Evolutionary conservation across 2,888 invertebrate species (phyloP).

Genomic region (Eulithis testata): DNA sequence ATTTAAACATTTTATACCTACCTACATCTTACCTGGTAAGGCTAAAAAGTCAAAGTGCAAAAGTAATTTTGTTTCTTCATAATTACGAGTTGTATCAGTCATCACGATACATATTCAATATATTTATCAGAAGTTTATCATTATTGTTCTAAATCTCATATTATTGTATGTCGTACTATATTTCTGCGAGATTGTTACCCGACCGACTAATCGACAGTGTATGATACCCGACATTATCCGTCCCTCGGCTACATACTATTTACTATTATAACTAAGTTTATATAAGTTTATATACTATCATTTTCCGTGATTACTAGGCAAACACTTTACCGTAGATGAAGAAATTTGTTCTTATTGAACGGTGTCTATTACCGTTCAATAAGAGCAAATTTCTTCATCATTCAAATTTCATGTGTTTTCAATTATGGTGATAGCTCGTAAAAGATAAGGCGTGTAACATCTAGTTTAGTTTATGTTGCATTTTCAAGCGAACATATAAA

Average conservation of each 20-base stretch:
- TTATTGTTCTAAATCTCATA: neutral
- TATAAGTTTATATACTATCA: slow-evolving; percentile 54
- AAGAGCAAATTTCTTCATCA: too few relatives aligned
- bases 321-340: slow-evolving; percentile 68
- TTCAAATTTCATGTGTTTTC: slow-evolving; percentile 56
- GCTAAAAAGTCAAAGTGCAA: too few relatives aligned
- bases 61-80: too few relatives aligned
- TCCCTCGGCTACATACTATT: slow-evolving; percentile 16
- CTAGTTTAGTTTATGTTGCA: slow-evolving; percentile 24
- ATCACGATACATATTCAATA: too few relatives aligned
- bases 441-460: slow-evolving; percentile 24
- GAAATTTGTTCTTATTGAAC: slow-evolving; percentile 71
- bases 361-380: slow-evolving; percentile 50
- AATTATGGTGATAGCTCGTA: slow-evolving; percentile 48
- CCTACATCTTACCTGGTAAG: too few relatives aligned
- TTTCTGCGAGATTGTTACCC: slow-evolving; percentile 28
- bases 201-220: slow-evolving; percentile 26
- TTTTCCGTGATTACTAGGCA: slow-evolving; percentile 69
- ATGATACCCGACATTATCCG: slow-evolving; percentile 33
- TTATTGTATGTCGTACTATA: slow-evolving; percentile 21
- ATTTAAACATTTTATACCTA: too few relatives aligned
- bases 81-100: too few relatives aligned
- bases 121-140: neutral
- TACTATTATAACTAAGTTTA: slow-evolving; percentile 22
- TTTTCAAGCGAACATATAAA: slow-evolving; percentile 5